Percentiles rank a stretch among this genome's conserved stretches.
Conservation (phyloP, 2,797 vertebrate species). For the Euthynnus affinis region DNA sequence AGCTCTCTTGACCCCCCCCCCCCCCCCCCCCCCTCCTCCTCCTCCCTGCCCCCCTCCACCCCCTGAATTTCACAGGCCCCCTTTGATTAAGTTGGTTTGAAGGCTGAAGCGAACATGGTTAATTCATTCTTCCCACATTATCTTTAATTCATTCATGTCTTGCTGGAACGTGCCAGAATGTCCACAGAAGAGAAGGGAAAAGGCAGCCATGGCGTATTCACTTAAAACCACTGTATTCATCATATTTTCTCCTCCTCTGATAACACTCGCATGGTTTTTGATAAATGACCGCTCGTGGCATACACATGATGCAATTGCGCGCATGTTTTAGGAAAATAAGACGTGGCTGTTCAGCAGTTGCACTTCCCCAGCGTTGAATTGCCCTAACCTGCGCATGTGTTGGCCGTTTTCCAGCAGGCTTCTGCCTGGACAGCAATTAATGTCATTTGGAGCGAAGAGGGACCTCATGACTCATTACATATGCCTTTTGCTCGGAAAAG, state of each 20-base stretch:
- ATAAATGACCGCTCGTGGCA: constrained; percentile 12
- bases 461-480: constrained; percentile 78
- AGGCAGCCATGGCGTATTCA: constrained; percentile 23
- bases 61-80: constrained; percentile 45
- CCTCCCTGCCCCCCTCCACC: not conserved
- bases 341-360: constrained; percentile 22
- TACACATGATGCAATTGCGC: constrained; percentile 17
- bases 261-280: constrained; percentile 13
- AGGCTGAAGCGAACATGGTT: constrained; percentile 69
- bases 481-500: constrained; percentile 73
- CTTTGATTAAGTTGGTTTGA: constrained; percentile 71
- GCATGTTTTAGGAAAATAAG: constrained; percentile 13
- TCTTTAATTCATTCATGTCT: constrained; percentile 75
- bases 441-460: constrained; percentile 73
- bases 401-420: constrained; percentile 73
- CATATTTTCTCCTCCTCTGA: constrained; percentile 15
- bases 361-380: constrained; percentile 20
- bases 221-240: constrained; percentile 19
- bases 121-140: constrained; percentile 76
- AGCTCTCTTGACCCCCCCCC: constrained; percentile 33
- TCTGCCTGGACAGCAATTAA: constrained; percentile 79
- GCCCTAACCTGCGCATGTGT: constrained; percentile 50
- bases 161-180: constrained; percentile 48
- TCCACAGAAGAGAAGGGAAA: constrained; percentile 34
- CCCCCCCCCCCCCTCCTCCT: not conserved